A percentile compares a stretch with the other conserved stretches of the same genome.
Evolutionary conservation across 2,113 vertebrate genomes (phyloP).

Genomic region (Silurus glanis): DNA sequence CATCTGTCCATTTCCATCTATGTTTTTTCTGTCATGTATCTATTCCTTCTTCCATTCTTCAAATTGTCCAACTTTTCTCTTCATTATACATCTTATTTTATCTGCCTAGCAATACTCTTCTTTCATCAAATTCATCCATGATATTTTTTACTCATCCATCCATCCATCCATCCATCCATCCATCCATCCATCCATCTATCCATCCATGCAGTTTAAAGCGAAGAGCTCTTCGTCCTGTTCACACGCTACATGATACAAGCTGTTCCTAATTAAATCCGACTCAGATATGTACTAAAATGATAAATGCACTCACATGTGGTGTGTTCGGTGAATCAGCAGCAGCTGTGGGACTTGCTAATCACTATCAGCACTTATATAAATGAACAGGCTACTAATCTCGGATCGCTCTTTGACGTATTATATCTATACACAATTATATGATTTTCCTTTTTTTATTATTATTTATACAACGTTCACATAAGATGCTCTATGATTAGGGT

Average conservation of each 20-base stretch:
- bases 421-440: neutral
- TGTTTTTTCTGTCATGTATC: no score
- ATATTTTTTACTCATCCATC: neutral
- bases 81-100: no score
- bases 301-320: constrained; percentile 27
- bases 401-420: neutral
- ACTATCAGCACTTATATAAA: constrained; percentile 1
- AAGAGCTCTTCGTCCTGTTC: neutral
- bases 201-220: neutral
- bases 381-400: constrained; percentile 13
- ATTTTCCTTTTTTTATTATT: neutral
- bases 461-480: neutral
- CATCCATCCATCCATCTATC: neutral
- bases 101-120: no score
- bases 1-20: no score
- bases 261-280: constrained; percentile 23
- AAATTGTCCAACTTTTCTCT: no score
- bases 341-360: constrained; percentile 39
- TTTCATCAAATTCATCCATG: neutral
- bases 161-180: neutral
- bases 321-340: constrained; percentile 33
- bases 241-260: constrained; percentile 1
- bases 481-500: neutral
- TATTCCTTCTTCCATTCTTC: no score
- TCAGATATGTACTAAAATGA: constrained; percentile 31